phyloP scores from a whole-genome alignment of 2,797 vertebrate species.

The Aulostomus chinensis region DNA sequence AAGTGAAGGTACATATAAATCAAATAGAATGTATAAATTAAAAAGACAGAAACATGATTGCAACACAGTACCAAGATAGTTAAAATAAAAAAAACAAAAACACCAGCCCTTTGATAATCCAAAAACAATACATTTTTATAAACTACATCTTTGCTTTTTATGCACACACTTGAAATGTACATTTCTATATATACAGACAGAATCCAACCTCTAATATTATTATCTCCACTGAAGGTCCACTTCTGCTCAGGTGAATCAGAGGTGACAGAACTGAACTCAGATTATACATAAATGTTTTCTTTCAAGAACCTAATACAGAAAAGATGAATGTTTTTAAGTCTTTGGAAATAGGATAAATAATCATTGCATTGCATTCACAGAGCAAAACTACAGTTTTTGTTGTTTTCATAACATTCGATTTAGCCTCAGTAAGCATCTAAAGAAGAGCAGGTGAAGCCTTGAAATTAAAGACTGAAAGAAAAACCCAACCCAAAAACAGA shows the following conservation, averaged over 20 bases:
- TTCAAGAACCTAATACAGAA: conserved; percentile 14
- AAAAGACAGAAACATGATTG: conserved; percentile 56
- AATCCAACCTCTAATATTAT: conserved; percentile 46
- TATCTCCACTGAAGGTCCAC: conserved; percentile 23
- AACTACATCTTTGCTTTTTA: conserved; percentile 43
- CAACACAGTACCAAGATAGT: conserved; percentile 77
- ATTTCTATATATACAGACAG: conserved; percentile 59
- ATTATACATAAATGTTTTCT: conserved; percentile 6
- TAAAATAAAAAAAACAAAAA: conserved; percentile 48
- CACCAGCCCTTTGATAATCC: conserved; percentile 76
- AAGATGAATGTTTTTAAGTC: conserved; percentile 33
- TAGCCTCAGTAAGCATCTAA: conserved; percentile 28
- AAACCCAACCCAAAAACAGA: no score
- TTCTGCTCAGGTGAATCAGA: conserved; percentile 18
- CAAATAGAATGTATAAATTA: conserved; percentile 54
- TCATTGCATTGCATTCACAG: conserved; percentile 48
- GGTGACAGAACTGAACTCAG: conserved; percentile 32
- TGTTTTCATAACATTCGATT: conserved; percentile 51
- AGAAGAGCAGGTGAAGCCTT: conserved; percentile 1
- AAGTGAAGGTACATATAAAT: conserved; percentile 49
- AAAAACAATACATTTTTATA: conserved; percentile 42
- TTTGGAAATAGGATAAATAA: conserved; percentile 63
- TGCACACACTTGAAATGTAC: conserved; percentile 54
- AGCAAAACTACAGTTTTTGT: conserved; percentile 15
- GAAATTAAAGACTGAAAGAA: neutral